These are phyloP conservation scores for Rhagonycha lutea DNA, from an alignment of 2,888 invertebrate genomes.

Conservation along the genomic window DNA sequence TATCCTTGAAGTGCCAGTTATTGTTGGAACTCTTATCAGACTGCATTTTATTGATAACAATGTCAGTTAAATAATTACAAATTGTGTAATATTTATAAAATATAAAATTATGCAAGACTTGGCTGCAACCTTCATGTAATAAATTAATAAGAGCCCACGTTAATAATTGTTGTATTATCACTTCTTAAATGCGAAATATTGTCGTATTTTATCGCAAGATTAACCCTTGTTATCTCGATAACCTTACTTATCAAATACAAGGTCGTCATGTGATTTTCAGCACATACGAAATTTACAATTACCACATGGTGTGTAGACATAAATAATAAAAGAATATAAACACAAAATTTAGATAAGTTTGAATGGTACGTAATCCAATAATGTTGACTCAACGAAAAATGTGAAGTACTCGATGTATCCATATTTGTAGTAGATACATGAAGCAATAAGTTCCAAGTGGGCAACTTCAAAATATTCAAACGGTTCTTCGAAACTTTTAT, in stretches of 20 bases:
- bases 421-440: not conserved
- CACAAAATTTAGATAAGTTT: not conserved
- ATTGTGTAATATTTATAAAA: not conserved
- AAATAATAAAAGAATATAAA: not conserved
- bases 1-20: not conserved
- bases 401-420: not conserved
- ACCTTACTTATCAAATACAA: slow-evolving; percentile 20
- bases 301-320: not conserved
- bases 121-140: not conserved
- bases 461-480: not conserved
- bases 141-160: not conserved
- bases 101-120: not conserved
- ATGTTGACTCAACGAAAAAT: not conserved
- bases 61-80: not conserved
- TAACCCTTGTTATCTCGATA: slow-evolving; percentile 6
- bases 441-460: not conserved
- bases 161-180: not conserved
- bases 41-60: not conserved
- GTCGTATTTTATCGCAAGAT: slow-evolving; percentile 6
- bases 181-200: not conserved
- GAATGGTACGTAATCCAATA: not conserved
- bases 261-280: slow-evolving; percentile 20
- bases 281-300: slow-evolving; percentile 11
- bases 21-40: not conserved
- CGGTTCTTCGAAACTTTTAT: not conserved